A percentile compares a stretch with the other conserved stretches of the same genome.
Conservation (phyloP, 2,888 invertebrate genomes). For the Drosophila sordidapex region DNA sequence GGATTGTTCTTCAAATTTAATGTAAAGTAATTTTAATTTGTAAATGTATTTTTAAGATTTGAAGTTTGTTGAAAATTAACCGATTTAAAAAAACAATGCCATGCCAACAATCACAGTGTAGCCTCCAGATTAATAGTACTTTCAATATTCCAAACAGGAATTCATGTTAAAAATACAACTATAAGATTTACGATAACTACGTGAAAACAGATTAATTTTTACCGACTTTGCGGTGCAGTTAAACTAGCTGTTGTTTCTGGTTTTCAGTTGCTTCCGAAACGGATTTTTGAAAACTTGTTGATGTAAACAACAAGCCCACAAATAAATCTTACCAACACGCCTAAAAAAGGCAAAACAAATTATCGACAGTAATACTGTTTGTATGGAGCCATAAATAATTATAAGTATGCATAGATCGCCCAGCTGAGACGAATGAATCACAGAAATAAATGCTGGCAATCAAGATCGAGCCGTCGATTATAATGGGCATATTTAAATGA, state of each 20-base stretch:
- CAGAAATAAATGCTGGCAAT: constrained; percentile 36
- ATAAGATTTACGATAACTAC: too few relatives aligned
- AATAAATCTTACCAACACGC: constrained; percentile 25
- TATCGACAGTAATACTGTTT: constrained; percentile 21
- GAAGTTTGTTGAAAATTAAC: neutral
- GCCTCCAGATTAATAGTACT: neutral
- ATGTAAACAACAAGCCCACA: constrained; percentile 33
- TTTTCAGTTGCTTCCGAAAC: constrained; percentile 30
- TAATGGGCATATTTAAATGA: constrained; percentile 41
- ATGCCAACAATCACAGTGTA: neutral
- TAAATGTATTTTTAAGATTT: neutral
- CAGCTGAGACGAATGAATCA: constrained; percentile 45
- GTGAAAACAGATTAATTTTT: neutral
- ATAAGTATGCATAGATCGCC: constrained; percentile 6
- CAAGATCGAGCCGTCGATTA: constrained; percentile 31
- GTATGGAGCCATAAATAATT: neutral
- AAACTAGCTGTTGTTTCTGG: constrained; percentile 12
- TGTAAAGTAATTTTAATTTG: neutral
- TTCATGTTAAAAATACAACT: neutral
- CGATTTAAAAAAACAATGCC: neutral
- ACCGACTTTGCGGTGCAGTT: neutral
- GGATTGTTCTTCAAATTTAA: neutral
- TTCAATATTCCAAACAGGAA: neutral
- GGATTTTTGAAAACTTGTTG: constrained; percentile 31
- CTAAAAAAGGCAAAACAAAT: constrained; percentile 21